A percentile compares a stretch with the other conserved stretches of the same genome.
Conservation (phyloP, 2,113 vertebrate genomes). For the Ginglymostoma cirratum region DNA sequence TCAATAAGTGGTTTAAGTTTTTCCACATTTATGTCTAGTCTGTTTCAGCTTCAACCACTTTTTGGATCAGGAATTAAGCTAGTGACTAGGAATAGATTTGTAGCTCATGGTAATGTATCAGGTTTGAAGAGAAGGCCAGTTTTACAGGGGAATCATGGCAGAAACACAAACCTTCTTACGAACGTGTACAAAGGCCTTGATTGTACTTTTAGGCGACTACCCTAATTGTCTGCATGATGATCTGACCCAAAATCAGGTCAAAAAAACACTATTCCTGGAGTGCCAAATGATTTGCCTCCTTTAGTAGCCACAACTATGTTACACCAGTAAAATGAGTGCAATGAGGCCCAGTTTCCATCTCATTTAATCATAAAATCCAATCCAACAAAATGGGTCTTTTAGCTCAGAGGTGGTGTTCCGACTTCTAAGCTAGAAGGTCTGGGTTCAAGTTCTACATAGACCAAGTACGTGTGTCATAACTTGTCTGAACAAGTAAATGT, state of each 20-base stretch:
- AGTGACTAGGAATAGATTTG: background rate
- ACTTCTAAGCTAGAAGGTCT: too few species aligned
- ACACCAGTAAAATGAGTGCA: background rate
- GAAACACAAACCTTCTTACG: background rate
- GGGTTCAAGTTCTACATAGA: too few species aligned
- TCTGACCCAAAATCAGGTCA: too few species aligned
- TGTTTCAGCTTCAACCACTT: background rate
- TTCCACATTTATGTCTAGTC: background rate
- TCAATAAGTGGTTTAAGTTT: background rate
- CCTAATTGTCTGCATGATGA: background rate
- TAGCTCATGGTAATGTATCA: background rate
- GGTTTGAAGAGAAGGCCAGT: background rate
- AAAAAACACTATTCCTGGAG: background rate
- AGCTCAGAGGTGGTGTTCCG: too few species aligned
- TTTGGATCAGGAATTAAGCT: background rate
- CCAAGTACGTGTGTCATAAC: too few species aligned
- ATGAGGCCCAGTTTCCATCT: background rate
- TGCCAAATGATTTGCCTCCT: background rate
- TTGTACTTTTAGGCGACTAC: background rate
- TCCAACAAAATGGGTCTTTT: too few species aligned
- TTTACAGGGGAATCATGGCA: background rate
- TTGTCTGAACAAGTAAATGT: too few species aligned
- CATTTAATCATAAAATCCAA: background rate
- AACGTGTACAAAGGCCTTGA: background rate
- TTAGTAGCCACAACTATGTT: background rate